These are phyloP conservation scores for Rapana venosa DNA, from an alignment of 2,888 invertebrate genomes.

Conservation along the genomic window DNA sequence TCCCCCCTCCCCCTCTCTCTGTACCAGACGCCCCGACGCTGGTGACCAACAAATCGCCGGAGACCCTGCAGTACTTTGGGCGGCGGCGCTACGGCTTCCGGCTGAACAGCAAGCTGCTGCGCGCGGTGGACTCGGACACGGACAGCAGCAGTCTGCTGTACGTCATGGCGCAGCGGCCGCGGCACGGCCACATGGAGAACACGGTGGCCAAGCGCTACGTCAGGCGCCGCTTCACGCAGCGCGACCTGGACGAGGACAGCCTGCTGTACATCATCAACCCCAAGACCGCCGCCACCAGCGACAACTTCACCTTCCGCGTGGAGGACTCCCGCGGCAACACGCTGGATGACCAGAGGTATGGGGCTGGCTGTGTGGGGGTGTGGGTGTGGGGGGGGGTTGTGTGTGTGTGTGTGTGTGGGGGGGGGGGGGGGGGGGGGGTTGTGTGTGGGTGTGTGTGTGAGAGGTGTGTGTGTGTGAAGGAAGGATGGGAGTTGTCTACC, in stretches of 20 bases:
- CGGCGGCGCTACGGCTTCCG: constrained; percentile 51
- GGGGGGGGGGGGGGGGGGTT: neutral
- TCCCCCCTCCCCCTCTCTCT: neutral
- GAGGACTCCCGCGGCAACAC: constrained; percentile 72
- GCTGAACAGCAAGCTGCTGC: constrained; percentile 50
- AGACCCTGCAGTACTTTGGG: constrained; percentile 68
- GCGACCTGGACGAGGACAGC: constrained; percentile 74
- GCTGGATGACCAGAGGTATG: constrained; percentile 71
- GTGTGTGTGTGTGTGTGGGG: neutral
- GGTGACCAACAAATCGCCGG: constrained; percentile 67
- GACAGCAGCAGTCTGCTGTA: constrained; percentile 69
- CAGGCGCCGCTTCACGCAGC: constrained; percentile 73
- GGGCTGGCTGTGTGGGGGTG: neutral
- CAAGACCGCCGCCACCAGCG: constrained; percentile 65
- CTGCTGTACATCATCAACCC: constrained; percentile 71
- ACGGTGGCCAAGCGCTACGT: constrained; percentile 71
- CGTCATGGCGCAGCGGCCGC: constrained; percentile 68
- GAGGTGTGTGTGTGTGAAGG: neutral
- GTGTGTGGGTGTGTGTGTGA: neutral
- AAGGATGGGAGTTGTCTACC: no score
- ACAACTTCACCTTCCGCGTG: constrained; percentile 74
- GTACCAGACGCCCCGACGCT: constrained; percentile 70
- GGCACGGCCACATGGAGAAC: constrained; percentile 75
- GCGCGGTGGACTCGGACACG: constrained; percentile 72
- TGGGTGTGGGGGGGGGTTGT: neutral